phyloP scores from a whole-genome alignment of 92 coral and sea anemone genomes.

The Desmophyllum pertusum region DNA sequence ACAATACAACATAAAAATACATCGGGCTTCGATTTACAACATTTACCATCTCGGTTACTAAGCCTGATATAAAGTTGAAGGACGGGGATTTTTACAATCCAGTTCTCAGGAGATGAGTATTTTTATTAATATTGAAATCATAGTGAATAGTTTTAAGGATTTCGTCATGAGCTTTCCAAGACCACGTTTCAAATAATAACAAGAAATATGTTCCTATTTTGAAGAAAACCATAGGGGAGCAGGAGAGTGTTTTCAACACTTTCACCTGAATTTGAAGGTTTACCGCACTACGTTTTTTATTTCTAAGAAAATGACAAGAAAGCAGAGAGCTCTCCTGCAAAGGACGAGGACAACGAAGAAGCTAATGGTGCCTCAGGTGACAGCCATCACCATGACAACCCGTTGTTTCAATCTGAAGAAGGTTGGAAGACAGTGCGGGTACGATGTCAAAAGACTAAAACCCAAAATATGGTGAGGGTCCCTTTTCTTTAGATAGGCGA shows the following conservation, averaged over 20 bases:
- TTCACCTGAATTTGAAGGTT: neutral
- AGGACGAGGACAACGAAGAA: neutral
- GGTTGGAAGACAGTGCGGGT: neutral
- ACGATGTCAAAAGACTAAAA: neutral
- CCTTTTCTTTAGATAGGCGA: neutral
- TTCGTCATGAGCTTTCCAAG: no score
- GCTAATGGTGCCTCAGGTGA: neutral
- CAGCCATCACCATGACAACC: neutral
- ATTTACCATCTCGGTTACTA: no score
- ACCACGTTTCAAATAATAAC: no score
- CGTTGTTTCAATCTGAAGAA: neutral
- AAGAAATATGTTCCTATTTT: no score
- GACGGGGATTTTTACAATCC: no score
- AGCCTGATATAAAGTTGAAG: no score
- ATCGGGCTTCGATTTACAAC: no score
- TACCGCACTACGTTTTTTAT: neutral
- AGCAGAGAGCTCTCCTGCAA: neutral
- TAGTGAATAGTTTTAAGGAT: no score
- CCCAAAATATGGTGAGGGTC: neutral
- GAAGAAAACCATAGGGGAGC: neutral
- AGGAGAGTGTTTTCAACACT: neutral
- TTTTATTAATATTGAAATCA: no score
- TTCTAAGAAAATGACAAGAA: neutral
- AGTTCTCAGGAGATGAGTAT: no score
- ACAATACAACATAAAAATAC: neutral